phyloP scores from a whole-genome alignment of 2,113 vertebrate genomes.

The Puntigrus tetrazona region DNA sequence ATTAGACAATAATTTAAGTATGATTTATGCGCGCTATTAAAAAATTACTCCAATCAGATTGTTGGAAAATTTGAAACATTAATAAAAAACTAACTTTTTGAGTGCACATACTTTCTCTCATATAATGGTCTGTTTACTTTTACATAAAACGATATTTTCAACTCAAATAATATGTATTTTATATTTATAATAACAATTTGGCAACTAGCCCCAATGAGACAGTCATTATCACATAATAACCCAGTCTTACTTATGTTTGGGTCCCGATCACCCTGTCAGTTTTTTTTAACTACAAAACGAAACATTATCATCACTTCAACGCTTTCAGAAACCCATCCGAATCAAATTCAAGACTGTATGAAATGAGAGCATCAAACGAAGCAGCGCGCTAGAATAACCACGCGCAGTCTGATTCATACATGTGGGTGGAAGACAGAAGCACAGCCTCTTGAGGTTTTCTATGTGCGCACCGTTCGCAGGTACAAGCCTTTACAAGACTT shows the following conservation, averaged over 20 bases:
- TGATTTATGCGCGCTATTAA: no score
- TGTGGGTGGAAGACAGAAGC: constrained; percentile 14
- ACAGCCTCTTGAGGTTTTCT: not conserved
- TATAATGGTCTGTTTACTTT: not conserved
- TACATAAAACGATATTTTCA: not conserved
- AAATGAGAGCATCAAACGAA: not conserved
- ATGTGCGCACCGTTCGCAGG: not conserved
- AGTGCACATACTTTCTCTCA: not conserved
- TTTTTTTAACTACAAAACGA: not conserved
- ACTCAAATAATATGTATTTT: not conserved
- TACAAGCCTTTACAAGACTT: not conserved
- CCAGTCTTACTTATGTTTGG: not conserved
- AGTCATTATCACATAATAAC: not conserved
- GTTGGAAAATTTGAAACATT: no score
- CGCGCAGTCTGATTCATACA: constrained; percentile 16
- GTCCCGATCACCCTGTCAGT: not conserved
- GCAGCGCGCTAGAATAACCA: not conserved
- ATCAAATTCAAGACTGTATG: not conserved
- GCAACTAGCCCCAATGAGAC: not conserved
- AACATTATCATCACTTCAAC: not conserved
- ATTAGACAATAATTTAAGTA: no score
- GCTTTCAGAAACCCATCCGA: not conserved
- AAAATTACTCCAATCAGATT: no score
- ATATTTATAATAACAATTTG: not conserved
- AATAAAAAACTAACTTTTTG: not conserved